Percentiles rank a stretch among this genome's conserved stretches.
Conservation (phyloP, 2,888 invertebrate genomes). For the Tholera decimalis region DNA sequence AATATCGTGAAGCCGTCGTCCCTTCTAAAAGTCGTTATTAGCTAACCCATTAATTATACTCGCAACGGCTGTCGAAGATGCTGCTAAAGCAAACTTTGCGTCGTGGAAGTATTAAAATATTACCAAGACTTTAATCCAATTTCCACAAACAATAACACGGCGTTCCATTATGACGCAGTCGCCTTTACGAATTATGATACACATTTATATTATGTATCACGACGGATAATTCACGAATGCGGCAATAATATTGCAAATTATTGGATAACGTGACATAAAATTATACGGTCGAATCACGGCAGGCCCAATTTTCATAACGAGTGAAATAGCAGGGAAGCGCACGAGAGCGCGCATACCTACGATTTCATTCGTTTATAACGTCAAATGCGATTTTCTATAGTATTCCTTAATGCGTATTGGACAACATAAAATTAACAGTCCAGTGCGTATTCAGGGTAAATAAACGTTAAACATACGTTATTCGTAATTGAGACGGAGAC, state of each 20-base stretch:
- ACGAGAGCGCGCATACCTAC: conserved; percentile 46
- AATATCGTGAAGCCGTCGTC: conserved; percentile 60
- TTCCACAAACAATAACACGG: conserved; percentile 58
- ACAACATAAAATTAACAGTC: conserved; percentile 58
- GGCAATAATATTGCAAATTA: conserved; percentile 72
- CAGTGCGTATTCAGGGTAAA: conserved; percentile 41
- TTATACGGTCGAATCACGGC: conserved; percentile 72
- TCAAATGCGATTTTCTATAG: conserved; percentile 57
- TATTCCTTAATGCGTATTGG: conserved; percentile 58
- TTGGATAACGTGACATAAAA: conserved; percentile 72
- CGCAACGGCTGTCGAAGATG: conserved; percentile 86
- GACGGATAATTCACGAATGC: conserved; percentile 66
- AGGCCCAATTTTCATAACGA: conserved; percentile 77
- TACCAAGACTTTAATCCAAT: conserved; percentile 65
- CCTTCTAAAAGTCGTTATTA: conserved; percentile 70
- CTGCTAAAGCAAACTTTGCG: conserved; percentile 77
- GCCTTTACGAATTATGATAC: conserved; percentile 54
- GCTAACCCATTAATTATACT: conserved; percentile 85
- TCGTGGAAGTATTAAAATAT: conserved; percentile 71
- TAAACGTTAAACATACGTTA: conserved; percentile 39
- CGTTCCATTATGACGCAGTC: conserved; percentile 45
- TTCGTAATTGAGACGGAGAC: conserved; percentile 52
- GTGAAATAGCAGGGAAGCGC: conserved; percentile 69
- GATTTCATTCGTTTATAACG: conserved; percentile 56
- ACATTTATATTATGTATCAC: conserved; percentile 38